phyloP scores from a whole-genome alignment of 2,113 vertebrate species.

The Rhineura floridana region DNA sequence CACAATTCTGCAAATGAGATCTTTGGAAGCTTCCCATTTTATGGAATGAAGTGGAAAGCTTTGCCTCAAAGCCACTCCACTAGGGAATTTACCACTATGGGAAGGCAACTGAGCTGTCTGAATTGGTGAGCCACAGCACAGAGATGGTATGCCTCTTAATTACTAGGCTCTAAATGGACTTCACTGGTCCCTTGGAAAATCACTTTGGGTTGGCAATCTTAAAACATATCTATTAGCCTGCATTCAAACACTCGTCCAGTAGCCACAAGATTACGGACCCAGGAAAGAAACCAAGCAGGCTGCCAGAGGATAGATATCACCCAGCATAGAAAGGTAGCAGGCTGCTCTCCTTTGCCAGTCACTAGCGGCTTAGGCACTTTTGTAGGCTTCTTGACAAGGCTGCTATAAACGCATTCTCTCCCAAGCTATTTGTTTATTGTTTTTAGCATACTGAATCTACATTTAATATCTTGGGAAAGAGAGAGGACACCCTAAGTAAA shows the following conservation, averaged over 20 bases:
- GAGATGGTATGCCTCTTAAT: too few species aligned
- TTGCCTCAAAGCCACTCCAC: too few species aligned
- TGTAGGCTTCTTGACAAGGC: too few species aligned
- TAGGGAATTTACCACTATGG: background rate
- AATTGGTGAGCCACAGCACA: background rate
- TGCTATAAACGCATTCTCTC: background rate
- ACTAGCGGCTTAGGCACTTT: too few species aligned
- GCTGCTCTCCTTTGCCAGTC: background rate
- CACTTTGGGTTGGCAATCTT: background rate
- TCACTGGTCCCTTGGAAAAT: background rate
- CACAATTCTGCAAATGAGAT: background rate
- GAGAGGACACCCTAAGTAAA: rapidly evolving
- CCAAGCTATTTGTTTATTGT: background rate
- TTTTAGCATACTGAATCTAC: background rate
- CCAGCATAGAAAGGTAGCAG: background rate
- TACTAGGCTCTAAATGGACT: background rate
- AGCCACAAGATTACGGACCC: background rate
- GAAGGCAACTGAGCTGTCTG: background rate
- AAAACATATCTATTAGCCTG: background rate
- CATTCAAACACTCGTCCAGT: background rate
- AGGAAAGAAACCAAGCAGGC: background rate
- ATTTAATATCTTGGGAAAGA: rapidly evolving
- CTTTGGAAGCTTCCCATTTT: background rate
- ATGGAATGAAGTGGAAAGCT: background rate
- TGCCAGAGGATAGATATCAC: background rate